Base-by-base conservation (phyloP, 2,797 vertebrate genomes). In the Harpagifer antarcticus region DNA sequence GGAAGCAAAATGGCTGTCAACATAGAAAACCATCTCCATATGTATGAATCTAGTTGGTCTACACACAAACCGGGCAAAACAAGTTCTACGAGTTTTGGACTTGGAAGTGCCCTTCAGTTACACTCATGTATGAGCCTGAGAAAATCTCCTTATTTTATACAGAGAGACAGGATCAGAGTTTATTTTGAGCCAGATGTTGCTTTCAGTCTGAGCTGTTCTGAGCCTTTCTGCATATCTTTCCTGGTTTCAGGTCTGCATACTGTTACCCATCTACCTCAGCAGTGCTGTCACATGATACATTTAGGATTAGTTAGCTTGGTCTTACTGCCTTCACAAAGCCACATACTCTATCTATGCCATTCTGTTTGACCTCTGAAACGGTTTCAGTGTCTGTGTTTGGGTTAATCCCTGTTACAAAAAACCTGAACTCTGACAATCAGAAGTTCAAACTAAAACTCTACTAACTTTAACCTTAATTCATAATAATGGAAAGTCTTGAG, bases 381-480 rank as follows among this genome's bases (percentile, higher is more conserved):
- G 12, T 13, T n/a, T 40, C 47, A 0, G 37, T 5, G 43, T 74
- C 68, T 47, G 43, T 6, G 23, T 58, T 64, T 42, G 17, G n/a
- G n/a, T n/a, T 12, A 13, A 13, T 43, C 45, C 55, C 54, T 44
- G 43, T 12, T 27, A 44, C 0, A 17, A 56, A 27, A 13, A 55
- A n/a, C 20, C 59, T 63, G 64, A 68, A 58, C 44, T 63, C 64
- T 23, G 52, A 63, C 47, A 23, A 61, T 44, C 9, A 54, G 5
- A 54, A 61, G 16, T 45, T 50, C 11, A 50, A 63, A 48, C 68
- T 2, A 45, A 16, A 27, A 5, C 12, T 52, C 10, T 1, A n/a
- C 14, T 1, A 15, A 47, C 48, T 59, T 68, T 49, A 48, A 52
- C 14, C n/a, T 14, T 13, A 16, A 49, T 48, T 47, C 19, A 8